Evolutionary conservation across 2,113 vertebrate genomes (phyloP).

Genomic region (Aegithalos caudatus): DNA sequence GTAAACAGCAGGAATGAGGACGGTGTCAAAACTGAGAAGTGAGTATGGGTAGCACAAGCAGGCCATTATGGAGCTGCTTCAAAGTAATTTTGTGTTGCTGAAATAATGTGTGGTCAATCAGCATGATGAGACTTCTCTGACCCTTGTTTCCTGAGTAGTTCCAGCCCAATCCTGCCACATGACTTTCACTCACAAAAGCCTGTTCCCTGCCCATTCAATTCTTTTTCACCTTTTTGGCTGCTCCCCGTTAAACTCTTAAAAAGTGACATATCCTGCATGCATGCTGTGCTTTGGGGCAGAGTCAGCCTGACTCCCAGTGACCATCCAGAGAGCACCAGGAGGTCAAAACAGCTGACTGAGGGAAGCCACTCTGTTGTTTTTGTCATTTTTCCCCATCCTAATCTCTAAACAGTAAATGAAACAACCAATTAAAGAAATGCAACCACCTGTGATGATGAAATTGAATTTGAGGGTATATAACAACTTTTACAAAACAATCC

Average conservation of each 20-base stretch:
- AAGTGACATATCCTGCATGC: no score
- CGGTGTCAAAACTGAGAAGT: neutral
- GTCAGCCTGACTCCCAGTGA: neutral
- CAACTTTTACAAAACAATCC: neutral
- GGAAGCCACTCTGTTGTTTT: neutral
- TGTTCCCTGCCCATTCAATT: neutral
- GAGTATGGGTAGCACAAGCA: neutral
- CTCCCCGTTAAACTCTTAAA: neutral
- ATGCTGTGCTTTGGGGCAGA: neutral
- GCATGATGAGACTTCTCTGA: neutral
- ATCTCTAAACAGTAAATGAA: neutral
- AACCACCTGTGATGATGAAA: neutral
- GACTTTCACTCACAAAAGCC: neutral
- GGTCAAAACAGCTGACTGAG: neutral
- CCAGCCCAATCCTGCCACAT: neutral
- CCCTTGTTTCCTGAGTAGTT: neutral
- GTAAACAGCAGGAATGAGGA: neutral
- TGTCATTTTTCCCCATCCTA: neutral
- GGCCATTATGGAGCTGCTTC: neutral
- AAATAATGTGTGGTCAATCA: neutral
- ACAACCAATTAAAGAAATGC: neutral
- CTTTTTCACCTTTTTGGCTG: neutral
- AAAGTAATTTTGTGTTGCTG: neutral
- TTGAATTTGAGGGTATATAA: neutral
- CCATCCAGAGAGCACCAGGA: neutral